A percentile compares a stretch with the other conserved stretches of the same genome.
Conservation (phyloP, 2,113 vertebrate species). For the Rhea americana region DNA sequence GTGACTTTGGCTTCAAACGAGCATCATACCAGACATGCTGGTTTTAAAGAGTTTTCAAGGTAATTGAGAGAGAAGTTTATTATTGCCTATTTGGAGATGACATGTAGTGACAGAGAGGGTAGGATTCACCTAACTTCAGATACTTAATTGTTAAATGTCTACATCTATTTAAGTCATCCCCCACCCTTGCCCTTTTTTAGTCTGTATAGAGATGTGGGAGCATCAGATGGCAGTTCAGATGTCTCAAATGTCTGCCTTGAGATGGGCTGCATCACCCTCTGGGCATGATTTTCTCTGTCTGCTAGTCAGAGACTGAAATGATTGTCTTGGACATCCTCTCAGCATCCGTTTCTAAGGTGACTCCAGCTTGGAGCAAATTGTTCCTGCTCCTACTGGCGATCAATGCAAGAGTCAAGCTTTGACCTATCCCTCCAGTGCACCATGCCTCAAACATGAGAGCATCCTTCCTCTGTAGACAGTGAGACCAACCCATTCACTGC, state of each 20-base stretch:
- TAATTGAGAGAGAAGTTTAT: neutral
- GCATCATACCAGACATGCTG: neutral
- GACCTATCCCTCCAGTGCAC: neutral
- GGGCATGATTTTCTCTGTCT: neutral
- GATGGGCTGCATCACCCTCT: neutral
- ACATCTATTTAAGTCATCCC: too few relatives aligned
- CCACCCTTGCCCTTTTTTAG: too few relatives aligned
- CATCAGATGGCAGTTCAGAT: neutral
- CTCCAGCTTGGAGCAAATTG: neutral
- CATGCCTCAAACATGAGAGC: accelerated
- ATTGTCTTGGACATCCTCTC: neutral
- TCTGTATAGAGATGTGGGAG: neutral
- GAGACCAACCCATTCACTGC: neutral
- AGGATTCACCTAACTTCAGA: neutral
- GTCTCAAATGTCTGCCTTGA: neutral
- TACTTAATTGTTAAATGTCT: neutral
- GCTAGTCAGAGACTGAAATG: neutral
- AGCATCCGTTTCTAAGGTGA: neutral
- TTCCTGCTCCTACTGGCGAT: neutral
- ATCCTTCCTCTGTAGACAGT: neutral
- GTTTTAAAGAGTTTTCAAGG: neutral
- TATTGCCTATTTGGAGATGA: neutral
- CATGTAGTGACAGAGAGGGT: neutral
- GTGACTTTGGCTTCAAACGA: neutral
- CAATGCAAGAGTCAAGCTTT: neutral